phyloP scores from a whole-genome alignment of 2,888 invertebrate species.

The Dromius quadrimaculatus region DNA sequence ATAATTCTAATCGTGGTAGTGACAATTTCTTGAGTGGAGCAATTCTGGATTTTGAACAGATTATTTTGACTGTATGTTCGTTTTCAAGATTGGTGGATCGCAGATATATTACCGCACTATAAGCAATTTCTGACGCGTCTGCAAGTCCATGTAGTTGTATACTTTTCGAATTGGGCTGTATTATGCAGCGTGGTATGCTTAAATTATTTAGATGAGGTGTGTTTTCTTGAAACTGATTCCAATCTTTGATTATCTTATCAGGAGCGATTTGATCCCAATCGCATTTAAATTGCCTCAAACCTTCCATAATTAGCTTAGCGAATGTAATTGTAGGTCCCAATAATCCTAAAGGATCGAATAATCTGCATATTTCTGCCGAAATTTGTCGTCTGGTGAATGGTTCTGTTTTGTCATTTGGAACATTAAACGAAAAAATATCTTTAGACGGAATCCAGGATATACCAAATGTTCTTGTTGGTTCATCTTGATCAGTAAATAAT shows the following conservation, averaged over 20 bases:
- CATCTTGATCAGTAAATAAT: background rate
- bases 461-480: constrained; percentile 12
- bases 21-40: constrained; percentile 57
- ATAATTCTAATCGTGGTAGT: constrained; percentile 57
- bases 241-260: constrained; percentile 17
- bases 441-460: background rate
- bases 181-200: constrained; percentile 37
- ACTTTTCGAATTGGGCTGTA: background rate
- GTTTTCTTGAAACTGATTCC: constrained; percentile 31
- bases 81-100: constrained; percentile 32
- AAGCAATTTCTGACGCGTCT: constrained; percentile 55
- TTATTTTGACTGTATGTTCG: constrained; percentile 44
- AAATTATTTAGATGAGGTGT: constrained; percentile 26
- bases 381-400: constrained; percentile 35
- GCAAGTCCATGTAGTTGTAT: constrained; percentile 55
- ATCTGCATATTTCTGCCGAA: constrained; percentile 4
- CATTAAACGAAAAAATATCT: constrained; percentile 11
- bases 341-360: constrained; percentile 48
- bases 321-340: constrained; percentile 39
- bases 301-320: constrained; percentile 48
- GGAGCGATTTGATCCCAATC: constrained; percentile 51
- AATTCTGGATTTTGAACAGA: constrained; percentile 58
- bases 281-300: constrained; percentile 43
- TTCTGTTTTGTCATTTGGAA: background rate
- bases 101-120: constrained; percentile 56